A percentile compares a stretch with the other conserved stretches of the same genome.
These are phyloP conservation scores for Spea bombifrons DNA, from an alignment of 2,113 vertebrate species.

Conservation along the genomic window DNA sequence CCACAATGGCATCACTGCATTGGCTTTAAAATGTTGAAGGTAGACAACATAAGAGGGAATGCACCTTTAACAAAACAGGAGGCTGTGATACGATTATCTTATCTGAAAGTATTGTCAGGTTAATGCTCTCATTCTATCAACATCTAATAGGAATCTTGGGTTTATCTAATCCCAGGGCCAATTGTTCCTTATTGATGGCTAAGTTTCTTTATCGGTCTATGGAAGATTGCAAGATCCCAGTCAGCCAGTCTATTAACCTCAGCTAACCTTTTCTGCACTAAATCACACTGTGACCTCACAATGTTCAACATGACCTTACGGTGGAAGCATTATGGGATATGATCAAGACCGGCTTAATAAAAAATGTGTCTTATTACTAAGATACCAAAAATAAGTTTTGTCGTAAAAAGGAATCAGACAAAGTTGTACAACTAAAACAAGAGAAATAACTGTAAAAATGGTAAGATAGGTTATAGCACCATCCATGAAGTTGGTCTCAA, in stretches of 20 bases:
- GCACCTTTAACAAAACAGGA: conserved; percentile 13
- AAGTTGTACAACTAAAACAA: no score
- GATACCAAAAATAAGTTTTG: no score
- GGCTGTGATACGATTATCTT: conserved; percentile 33
- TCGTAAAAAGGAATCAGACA: no score
- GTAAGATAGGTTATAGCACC: no score
- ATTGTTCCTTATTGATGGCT: conserved; percentile 45
- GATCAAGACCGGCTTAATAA: conserved; percentile 30
- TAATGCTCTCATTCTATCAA: conserved; percentile 42
- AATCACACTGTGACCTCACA: conserved; percentile 38
- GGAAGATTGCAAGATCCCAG: conserved; percentile 43
- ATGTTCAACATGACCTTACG: conserved; percentile 35
- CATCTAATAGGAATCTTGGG: conserved; percentile 48
- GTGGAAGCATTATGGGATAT: conserved; percentile 39
- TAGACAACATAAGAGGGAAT: neutral
- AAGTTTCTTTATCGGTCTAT: conserved; percentile 40
- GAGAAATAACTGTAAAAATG: no score
- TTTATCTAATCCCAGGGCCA: conserved; percentile 44
- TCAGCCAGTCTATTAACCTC: conserved; percentile 46
- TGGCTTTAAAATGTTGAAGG: neutral
- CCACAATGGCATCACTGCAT: conserved; percentile 2
- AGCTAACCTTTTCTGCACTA: conserved; percentile 32
- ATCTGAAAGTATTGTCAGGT: conserved; percentile 44
- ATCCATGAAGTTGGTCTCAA: no score
- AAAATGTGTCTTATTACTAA: neutral